Conservation (phyloP, 2,888 invertebrate genomes). For the Acrobasis consociella region DNA sequence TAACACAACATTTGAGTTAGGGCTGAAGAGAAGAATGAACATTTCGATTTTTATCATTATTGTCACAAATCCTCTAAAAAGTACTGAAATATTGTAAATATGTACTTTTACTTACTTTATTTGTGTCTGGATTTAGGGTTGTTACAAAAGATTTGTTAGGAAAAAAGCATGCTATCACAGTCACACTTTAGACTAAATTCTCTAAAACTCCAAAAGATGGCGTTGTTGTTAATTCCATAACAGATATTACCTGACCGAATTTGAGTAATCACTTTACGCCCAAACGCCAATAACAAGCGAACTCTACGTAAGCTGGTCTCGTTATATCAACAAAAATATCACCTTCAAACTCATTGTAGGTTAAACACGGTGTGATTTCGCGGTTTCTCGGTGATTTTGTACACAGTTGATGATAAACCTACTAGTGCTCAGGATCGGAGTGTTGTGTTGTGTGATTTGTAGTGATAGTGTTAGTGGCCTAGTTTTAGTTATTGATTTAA, state of each 20-base stretch:
- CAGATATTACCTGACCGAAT: constrained; percentile 61
- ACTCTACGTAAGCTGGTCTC: constrained; percentile 44
- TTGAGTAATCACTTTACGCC: constrained; percentile 38
- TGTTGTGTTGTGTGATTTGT: constrained; percentile 48
- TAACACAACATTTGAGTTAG: too few relatives aligned
- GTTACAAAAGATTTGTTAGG: neutral
- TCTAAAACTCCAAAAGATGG: constrained; percentile 55
- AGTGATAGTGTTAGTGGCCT: constrained; percentile 35
- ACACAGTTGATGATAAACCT: constrained; percentile 55
- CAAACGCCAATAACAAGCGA: constrained; percentile 39
- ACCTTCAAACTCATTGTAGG: constrained; percentile 82
- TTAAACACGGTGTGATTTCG: constrained; percentile 78
- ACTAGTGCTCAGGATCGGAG: constrained; percentile 39
- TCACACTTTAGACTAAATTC: neutral
- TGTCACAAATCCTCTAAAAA: too few relatives aligned
- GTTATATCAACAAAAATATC: constrained; percentile 82
- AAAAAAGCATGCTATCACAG: neutral
- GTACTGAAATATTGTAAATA: too few relatives aligned
- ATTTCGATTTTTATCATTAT: too few relatives aligned
- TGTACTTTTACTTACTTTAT: neutral
- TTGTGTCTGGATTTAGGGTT: neutral
- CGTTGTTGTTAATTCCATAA: constrained; percentile 48
- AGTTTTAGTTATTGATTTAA: constrained; percentile 32
- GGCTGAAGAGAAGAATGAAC: too few relatives aligned
- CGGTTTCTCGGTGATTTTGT: constrained; percentile 55